Conservation (phyloP, 2,797 vertebrate species). For the Coreius guichenoti region DNA sequence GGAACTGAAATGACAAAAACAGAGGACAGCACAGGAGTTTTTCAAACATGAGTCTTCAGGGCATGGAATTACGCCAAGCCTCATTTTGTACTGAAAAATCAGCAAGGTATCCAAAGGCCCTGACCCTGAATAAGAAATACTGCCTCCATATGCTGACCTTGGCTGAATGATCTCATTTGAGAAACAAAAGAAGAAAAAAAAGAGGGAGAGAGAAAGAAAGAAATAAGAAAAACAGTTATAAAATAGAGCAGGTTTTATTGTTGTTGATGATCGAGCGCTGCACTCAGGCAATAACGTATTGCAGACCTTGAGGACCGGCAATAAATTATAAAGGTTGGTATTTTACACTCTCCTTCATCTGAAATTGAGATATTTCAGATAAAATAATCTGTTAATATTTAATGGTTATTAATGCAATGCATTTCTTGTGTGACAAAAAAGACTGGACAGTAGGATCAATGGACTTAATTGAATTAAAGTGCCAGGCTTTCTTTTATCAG, state of each 20-base stretch:
- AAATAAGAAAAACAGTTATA: background rate
- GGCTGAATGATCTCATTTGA: slow-evolving; percentile 20
- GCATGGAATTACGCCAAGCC: slow-evolving; percentile 8
- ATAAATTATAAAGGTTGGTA: slow-evolving; percentile 5
- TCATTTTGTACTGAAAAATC: slow-evolving; percentile 37
- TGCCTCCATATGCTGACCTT: slow-evolving; percentile 48
- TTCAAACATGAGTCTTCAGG: slow-evolving; percentile 6
- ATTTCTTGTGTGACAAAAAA: slow-evolving; percentile 41
- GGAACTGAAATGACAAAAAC: slow-evolving; percentile 23
- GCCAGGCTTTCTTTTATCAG: slow-evolving; percentile 28
- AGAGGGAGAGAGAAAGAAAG: background rate
- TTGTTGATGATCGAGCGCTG: background rate
- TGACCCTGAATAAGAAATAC: slow-evolving; percentile 18
- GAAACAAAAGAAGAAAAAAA: background rate
- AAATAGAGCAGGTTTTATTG: slow-evolving; percentile 6
- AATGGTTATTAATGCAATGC: slow-evolving; percentile 46
- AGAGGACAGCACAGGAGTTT: background rate
- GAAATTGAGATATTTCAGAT: slow-evolving; percentile 43
- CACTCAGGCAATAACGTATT: background rate
- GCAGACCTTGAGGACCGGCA: background rate
- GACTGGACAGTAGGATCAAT: slow-evolving; percentile 46
- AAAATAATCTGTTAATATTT: slow-evolving; percentile 49
- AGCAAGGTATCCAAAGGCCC: background rate
- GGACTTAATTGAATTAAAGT: slow-evolving; percentile 50
- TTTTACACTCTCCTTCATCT: slow-evolving; percentile 25